Evolutionary conservation across 2,113 vertebrate genomes (phyloP), one percentile per base, ranked within the genome.

Genomic region (Elephantulus edwardii): DNA sequence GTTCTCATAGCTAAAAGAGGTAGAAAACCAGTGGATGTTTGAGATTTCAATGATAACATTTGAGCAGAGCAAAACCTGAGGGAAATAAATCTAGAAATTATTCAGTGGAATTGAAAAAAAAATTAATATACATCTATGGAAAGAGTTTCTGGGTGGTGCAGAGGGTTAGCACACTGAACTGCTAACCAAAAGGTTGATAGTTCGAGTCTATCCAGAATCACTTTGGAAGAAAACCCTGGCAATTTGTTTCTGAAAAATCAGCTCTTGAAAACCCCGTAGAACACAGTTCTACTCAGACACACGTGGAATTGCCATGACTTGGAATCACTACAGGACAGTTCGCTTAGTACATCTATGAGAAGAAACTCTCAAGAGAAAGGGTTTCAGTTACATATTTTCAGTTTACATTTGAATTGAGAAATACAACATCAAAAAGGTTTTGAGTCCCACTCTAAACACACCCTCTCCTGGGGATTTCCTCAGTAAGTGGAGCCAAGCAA

Each of bases 341-440:
- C 8, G n/a, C 4, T 22, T 68, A 1, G 8, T 38, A 20, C 66
- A 38, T 68, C 35, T 9, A 9, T 71, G 46, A 50, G 56, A 81
- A 79, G 64, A 90, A 89, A 30, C 56, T 89, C 46, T 90, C 87
- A 75, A 78, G 22, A n/a, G 20, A 88, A 85, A 8, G 58, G 16
- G 35, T 74, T 92, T 89, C 81, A 6, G 33, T 76, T 56, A 77
- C 26, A 93, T 24, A 76, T 70, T 93, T 81, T 77, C 60, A 66
- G 0, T 92, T 91, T 82, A 75, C 82, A 93, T 96, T 93, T 62
- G 76, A 93, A 83, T 95, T 95, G 82, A 76, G 82, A 95, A 95
- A 88, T 88, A 46, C 17, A 77, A 95, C 75, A 89, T 96, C 87
- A 95, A 91, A 96, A 86, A 85, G 20, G 28, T 79, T 91, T 87